Base-by-base conservation (phyloP, 2,888 invertebrate genomes). In the Synanthedon vespiformis region DNA sequence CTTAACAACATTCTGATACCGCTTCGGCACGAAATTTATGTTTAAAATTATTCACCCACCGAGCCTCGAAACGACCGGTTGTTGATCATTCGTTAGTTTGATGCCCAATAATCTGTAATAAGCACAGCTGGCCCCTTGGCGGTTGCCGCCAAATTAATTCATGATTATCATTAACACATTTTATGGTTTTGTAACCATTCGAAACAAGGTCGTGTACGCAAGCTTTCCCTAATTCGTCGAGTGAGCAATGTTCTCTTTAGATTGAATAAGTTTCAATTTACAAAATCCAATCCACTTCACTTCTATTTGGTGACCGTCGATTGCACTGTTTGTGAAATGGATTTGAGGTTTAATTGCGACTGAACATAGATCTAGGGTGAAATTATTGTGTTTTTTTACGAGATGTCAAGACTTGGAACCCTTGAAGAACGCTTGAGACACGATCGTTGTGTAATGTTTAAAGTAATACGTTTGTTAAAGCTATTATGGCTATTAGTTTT, bases 391-490 rank as follows among this genome's bases (percentile, higher is more conserved):
- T 44, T 14, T 44, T 14, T 44, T 44, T 10, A 44, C 6, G 13
- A 44, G 13, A 44, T 44, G 13, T 44, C n/a, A 44, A 44, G 13
- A 44, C 13, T 13, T 13, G 44, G 13, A 44, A n/a, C 44, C 44
- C 16, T 48, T 12, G 48, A 61, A 64, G 68, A 68, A 70, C 67
- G 65, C 67, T 67, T 61, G 63, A 73, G 66, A 67, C 78, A 75
- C 70, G 74, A 75, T 64, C 57, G 65, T 81, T 80, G 74, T 64
- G 79, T 69, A 79, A 80, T 73, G 66, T 68, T 69, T 73, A 70
- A 70, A 68, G 76, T 75, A 74, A 80, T 77, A 76, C 83, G 76
- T 85, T 84, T 85, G 79, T 74, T 63, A 65, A 76, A 79, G 67
- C 64, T 72, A 74, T 84, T 82, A 78, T 78, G 67, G 58, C 72